A percentile compares a stretch with the other conserved stretches of the same genome.
These are phyloP conservation scores for Hylaeus anthracinus DNA, from an alignment of 1,140 invertebrate genomes.

Conservation along the genomic window DNA sequence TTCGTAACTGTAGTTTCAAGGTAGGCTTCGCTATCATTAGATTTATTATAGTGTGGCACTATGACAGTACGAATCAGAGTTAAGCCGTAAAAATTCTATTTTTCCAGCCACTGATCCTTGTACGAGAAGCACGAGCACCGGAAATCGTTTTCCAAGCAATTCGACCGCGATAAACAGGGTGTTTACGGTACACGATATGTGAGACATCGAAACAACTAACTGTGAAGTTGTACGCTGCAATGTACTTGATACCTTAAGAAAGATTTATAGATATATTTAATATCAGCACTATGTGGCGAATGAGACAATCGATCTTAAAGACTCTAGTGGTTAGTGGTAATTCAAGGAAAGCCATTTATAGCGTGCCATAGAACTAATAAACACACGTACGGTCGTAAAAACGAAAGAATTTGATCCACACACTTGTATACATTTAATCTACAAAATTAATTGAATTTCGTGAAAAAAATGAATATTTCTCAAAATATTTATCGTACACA, in stretches of 20 bases:
- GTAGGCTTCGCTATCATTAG: background rate
- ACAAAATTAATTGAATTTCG: background rate
- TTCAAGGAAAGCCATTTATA: background rate
- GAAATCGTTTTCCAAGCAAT: background rate
- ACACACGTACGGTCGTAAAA: too few species aligned
- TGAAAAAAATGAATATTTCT: background rate
- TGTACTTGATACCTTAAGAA: background rate
- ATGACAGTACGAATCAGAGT: background rate
- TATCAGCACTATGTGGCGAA: background rate
- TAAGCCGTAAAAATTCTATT: background rate
- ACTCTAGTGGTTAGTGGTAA: background rate
- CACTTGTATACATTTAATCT: background rate
- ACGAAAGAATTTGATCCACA: background rate
- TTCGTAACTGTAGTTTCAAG: background rate
- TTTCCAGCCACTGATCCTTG: background rate
- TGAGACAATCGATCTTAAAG: background rate
- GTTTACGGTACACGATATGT: background rate
- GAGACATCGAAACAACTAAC: background rate
- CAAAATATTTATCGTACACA: background rate
- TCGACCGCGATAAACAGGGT: background rate
- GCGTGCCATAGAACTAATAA: too few species aligned
- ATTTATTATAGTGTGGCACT: background rate
- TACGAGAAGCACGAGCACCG: too few species aligned
- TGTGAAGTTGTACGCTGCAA: background rate
- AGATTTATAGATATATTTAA: background rate